phyloP scores from a whole-genome alignment of 2,113 vertebrate genomes.

The Urocolius indicus region DNA sequence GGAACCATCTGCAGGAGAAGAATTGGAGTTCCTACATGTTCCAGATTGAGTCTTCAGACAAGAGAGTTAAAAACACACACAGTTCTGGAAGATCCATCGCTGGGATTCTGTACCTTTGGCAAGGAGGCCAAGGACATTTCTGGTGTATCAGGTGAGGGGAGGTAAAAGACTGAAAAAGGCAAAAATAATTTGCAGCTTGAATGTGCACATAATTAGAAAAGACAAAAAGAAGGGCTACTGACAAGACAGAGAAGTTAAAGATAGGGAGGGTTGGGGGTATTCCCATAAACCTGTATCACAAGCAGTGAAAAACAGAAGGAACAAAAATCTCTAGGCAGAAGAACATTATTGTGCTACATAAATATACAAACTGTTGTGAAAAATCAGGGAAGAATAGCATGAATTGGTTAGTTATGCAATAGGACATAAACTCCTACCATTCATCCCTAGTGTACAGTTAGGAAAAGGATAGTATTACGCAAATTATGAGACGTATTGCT shows the following conservation, averaged over 20 bases:
- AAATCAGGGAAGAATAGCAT: conserved; percentile 12
- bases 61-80: not conserved
- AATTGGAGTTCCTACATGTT: not conserved
- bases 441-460: conserved; percentile 57
- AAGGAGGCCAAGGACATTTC: not conserved
- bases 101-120: not conserved
- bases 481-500: conserved; percentile 44
- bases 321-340: not conserved
- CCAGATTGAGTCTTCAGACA: not conserved
- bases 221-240: not conserved
- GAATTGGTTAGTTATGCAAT: conserved; percentile 52
- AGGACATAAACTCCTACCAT: conserved; percentile 26
- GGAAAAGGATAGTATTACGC: conserved; percentile 33
- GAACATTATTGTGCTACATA: not conserved
- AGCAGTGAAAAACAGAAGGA: not conserved
- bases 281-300: not conserved
- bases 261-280: not conserved
- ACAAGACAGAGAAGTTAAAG: not conserved
- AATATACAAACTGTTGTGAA: not conserved
- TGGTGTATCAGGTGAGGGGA: not conserved
- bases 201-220: not conserved
- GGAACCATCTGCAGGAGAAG: not conserved
- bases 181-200: not conserved
- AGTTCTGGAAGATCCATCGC: not conserved
- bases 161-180: not conserved